Percentiles rank a stretch among this genome's conserved stretches.
Evolutionary conservation across 2,888 invertebrate genomes (phyloP).

Genomic region (Heliothis peltigera): DNA sequence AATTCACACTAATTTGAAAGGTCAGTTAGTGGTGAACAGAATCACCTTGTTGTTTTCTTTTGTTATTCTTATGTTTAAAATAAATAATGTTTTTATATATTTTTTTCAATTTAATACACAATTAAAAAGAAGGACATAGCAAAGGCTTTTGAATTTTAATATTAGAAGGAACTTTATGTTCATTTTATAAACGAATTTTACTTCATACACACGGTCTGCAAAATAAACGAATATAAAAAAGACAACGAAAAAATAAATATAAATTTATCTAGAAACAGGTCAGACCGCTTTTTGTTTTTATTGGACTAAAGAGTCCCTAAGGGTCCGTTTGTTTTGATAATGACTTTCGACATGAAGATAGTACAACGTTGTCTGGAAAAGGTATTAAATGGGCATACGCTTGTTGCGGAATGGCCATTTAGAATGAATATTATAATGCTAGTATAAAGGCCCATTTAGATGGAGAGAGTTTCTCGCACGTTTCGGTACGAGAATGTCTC

Average conservation of each 20-base stretch:
- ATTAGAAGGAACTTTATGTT: neutral
- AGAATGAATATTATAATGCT: conserved; percentile 15
- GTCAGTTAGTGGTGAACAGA: no score
- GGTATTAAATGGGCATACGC: conserved; percentile 16
- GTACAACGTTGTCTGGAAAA: conserved; percentile 15
- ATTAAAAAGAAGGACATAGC: no score
- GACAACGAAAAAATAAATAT: conserved; percentile 22
- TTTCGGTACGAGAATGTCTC: no score
- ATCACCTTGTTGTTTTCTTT: no score
- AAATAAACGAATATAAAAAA: conserved; percentile 25
- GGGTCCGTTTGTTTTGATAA: conserved; percentile 35
- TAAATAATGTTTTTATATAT: no score
- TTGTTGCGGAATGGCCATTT: conserved; percentile 13
- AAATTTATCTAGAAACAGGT: conserved; percentile 15
- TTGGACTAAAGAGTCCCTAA: conserved; percentile 41
- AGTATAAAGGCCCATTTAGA: no score
- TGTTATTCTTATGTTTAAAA: no score
- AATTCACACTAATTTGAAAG: no score
- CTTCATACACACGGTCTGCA: neutral
- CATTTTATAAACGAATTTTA: conserved; percentile 12
- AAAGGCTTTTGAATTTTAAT: no score
- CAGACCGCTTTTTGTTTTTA: conserved; percentile 29
- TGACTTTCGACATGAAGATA: conserved; percentile 4
- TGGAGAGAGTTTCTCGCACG: no score
- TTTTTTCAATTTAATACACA: no score